Percentiles rank a stretch among this genome's conserved stretches.
Evolutionary conservation across 2,888 invertebrate species (phyloP).

Genomic region (Lingula anatina): DNA sequence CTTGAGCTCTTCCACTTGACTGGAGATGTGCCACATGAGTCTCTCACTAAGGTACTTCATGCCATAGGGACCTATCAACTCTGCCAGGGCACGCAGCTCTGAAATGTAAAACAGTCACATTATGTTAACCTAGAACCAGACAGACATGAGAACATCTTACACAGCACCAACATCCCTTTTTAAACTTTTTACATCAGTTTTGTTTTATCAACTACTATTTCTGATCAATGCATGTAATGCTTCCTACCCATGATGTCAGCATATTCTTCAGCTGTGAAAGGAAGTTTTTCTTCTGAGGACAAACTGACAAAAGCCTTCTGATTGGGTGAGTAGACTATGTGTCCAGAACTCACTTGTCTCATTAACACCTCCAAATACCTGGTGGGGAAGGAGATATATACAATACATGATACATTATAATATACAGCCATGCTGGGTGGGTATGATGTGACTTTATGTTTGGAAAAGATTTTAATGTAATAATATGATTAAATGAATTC

Average conservation of each 20-base stretch:
- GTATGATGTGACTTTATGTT: too few relatives aligned
- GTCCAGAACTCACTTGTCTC: constrained; percentile 60
- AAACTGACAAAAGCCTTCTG: constrained; percentile 95
- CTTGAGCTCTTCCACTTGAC: constrained; percentile 95
- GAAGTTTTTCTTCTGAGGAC: constrained; percentile 77
- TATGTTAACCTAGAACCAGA: too few relatives aligned
- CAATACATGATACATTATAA: not conserved
- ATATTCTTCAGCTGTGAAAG: constrained; percentile 96
- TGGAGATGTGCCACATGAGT: constrained; percentile 96
- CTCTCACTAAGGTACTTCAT: constrained; percentile 93
- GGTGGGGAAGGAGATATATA: constrained; percentile 2
- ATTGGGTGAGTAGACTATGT: constrained; percentile 94
- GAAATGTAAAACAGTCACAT: constrained; percentile 34
- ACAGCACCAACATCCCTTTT: not conserved
- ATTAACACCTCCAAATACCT: constrained; percentile 73
- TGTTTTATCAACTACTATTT: too few relatives aligned
- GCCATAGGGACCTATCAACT: constrained; percentile 96
- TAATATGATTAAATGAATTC: too few relatives aligned
- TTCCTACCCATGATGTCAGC: constrained; percentile 82
- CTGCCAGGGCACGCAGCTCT: constrained; percentile 88
- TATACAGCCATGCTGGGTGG: not conserved
- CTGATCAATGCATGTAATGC: too few relatives aligned
- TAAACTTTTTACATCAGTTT: not conserved
- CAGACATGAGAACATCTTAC: not conserved
- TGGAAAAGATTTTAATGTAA: too few relatives aligned